These are phyloP conservation scores for Athalia cordata DNA, from an alignment of 2,888 invertebrate genomes.

Conservation along the genomic window DNA sequence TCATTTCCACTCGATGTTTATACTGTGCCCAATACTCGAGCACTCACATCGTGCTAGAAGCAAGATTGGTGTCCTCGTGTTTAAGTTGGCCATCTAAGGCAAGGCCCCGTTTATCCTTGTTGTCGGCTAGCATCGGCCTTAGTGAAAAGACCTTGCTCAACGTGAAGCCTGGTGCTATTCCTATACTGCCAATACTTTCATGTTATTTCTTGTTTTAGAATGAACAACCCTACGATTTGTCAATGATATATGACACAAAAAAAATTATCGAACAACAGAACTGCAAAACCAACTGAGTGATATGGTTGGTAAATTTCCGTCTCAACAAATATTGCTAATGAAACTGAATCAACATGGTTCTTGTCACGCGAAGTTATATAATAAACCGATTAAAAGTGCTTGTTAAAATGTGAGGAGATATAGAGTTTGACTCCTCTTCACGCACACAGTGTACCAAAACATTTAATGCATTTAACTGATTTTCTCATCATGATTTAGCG, in stretches of 20 bases:
- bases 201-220: conserved; percentile 64
- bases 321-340: not conserved
- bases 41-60: conserved; percentile 90
- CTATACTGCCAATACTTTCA: conserved; percentile 79
- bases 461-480: too few species aligned
- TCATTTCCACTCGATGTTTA: conserved; percentile 38
- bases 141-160: conserved; percentile 89
- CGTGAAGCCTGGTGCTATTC: conserved; percentile 88
- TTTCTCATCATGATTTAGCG: too few species aligned
- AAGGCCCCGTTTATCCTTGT: conserved; percentile 89
- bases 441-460: too few species aligned
- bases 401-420: too few species aligned
- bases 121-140: conserved; percentile 86
- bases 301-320: not conserved
- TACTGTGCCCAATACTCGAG: conserved; percentile 59
- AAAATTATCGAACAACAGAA: not conserved
- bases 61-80: conserved; percentile 92
- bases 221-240: not conserved
- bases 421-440: too few species aligned
- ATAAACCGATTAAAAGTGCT: not conserved
- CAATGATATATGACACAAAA: not conserved
- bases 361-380: not conserved
- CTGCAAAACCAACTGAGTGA: not conserved
- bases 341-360: not conserved
- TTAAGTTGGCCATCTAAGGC: conserved; percentile 91